phyloP scores from a whole-genome alignment of 2,113 vertebrate species.

The Lanius collurio region DNA sequence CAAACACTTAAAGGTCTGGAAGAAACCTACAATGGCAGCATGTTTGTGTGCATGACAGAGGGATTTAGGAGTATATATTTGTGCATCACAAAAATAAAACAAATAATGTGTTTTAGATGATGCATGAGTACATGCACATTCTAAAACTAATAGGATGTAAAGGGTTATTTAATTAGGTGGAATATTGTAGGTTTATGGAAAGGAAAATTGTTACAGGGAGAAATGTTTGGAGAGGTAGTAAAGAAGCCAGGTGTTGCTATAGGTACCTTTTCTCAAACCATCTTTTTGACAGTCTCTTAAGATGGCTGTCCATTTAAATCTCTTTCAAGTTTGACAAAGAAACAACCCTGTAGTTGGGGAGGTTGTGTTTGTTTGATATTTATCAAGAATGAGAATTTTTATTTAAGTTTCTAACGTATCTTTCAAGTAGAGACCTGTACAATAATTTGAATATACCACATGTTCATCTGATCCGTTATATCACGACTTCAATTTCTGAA shows the following conservation, averaged over 20 bases:
- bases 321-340: neutral
- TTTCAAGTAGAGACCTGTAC: neutral
- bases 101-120: neutral
- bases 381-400: neutral
- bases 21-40: neutral
- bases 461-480: neutral
- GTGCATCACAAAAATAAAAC: neutral
- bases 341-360: neutral
- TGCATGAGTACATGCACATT: neutral
- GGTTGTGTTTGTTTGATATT: neutral
- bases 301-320: neutral
- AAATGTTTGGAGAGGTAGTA: neutral
- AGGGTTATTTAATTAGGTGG: neutral
- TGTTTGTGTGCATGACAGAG: neutral
- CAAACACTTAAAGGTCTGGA: neutral
- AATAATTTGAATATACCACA: neutral
- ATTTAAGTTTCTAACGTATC: neutral
- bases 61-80: neutral
- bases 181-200: neutral
- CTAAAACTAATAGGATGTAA: neutral
- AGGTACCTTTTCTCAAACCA: neutral
- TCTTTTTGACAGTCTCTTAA: neutral
- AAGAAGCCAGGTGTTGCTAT: neutral
- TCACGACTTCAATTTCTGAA: neutral
- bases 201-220: neutral